These are phyloP conservation scores for Pocillopora grandis DNA, from an alignment of 92 coral and sea anemone genomes.

Conservation along the genomic window DNA sequence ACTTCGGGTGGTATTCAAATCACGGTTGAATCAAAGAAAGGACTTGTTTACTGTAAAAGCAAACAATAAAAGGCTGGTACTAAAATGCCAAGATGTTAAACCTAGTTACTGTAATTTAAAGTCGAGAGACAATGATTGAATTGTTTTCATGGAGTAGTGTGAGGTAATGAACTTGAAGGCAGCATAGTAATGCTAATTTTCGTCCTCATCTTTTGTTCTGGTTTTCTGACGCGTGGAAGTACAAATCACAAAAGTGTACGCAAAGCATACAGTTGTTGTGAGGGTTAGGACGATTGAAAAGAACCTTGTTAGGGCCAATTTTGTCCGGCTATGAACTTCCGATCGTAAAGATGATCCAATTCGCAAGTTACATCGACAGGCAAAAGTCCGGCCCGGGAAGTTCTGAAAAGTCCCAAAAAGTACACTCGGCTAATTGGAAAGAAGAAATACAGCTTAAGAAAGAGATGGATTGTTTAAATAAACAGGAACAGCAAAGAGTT, in stretches of 20 bases:
- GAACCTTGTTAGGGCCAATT: background rate
- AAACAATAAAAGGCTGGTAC: constrained; percentile 1
- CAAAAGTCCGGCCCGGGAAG: constrained; percentile 89
- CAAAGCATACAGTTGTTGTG: constrained; percentile 36
- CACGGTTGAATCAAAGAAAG: constrained; percentile 10
- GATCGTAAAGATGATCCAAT: constrained; percentile 49
- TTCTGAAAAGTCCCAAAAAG: constrained; percentile 97
- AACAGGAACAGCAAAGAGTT: constrained; percentile 85
- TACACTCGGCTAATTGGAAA: constrained; percentile 98
- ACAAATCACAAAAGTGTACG: constrained; percentile 13
- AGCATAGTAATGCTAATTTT: constrained; percentile 31
- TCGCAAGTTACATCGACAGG: constrained; percentile 88
- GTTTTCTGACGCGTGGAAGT: constrained; percentile 13
- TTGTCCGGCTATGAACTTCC: background rate
- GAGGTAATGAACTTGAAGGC: constrained; percentile 3
- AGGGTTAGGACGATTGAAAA: background rate
- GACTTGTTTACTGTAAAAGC: constrained; percentile 16
- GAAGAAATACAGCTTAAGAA: constrained; percentile 91
- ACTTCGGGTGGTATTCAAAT: constrained; percentile 1
- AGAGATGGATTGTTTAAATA: constrained; percentile 75
- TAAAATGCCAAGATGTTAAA: constrained; percentile 7
- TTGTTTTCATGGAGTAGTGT: background rate
- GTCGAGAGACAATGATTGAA: background rate
- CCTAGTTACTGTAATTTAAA: constrained; percentile 4
- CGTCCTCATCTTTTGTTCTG: constrained; percentile 20